Percentiles rank a stretch among this genome's conserved stretches.
These are phyloP conservation scores for Euura lappo DNA, from an alignment of 1,140 invertebrate species.

Conservation along the genomic window DNA sequence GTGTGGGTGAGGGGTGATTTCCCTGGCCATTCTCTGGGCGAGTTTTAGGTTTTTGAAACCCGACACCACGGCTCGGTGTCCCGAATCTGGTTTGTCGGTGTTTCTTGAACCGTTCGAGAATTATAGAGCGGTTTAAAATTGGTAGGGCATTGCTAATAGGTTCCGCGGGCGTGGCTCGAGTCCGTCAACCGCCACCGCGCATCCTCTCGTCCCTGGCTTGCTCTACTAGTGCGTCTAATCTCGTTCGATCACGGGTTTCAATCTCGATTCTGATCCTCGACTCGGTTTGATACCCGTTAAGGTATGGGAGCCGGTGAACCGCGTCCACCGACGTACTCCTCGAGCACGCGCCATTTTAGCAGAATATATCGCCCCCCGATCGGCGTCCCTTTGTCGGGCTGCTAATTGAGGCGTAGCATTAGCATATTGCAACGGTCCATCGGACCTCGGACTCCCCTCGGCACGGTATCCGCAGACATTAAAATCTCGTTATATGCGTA, in stretches of 20 bases:
- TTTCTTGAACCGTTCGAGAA: not conserved
- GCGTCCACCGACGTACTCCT: not conserved
- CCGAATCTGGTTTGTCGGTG: not conserved
- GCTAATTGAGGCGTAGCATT: constrained; percentile 4
- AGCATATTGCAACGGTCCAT: not conserved
- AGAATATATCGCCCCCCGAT: not conserved
- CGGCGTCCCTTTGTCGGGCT: not conserved
- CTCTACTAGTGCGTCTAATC: not conserved
- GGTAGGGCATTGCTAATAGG: no score
- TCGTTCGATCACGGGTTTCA: not conserved
- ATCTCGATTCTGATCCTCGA: not conserved
- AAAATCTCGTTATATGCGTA: constrained; percentile 10
- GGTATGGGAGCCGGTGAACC: not conserved
- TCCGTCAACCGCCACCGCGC: not conserved
- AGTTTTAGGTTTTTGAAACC: not conserved
- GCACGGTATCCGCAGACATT: not conserved
- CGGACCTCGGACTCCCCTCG: not conserved
- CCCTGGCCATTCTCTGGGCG: constrained; percentile 19
- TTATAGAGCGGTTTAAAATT: constrained; percentile 12
- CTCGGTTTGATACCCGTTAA: not conserved
- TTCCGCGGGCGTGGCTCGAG: not conserved
- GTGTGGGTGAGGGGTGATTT: constrained; percentile 15
- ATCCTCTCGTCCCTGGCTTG: not conserved
- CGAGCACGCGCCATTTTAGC: not conserved
- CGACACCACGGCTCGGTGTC: not conserved